Percentiles rank a stretch among this genome's conserved stretches.
phyloP scores from a whole-genome alignment of 1,140 invertebrate species.

The Lasaia peninsularis region DNA sequence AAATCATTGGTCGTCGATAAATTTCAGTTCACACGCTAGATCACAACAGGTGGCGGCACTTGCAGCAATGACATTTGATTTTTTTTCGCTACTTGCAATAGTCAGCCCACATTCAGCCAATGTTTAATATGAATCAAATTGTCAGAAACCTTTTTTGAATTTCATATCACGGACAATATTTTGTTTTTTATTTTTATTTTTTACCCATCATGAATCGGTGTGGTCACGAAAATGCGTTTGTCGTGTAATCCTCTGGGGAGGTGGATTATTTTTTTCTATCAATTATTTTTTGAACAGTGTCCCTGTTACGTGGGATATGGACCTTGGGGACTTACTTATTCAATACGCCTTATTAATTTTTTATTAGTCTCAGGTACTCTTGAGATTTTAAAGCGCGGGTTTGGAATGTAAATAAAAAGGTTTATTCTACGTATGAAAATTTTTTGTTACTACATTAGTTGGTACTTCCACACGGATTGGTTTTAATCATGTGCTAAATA shows the following conservation, averaged over 20 bases:
- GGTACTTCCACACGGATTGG: no score
- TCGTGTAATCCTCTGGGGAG: conserved; percentile 71
- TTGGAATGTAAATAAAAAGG: conserved; percentile 18
- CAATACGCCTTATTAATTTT: conserved; percentile 54
- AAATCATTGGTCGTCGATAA: conserved; percentile 66
- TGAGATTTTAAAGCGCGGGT: conserved; percentile 6
- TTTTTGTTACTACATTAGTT: not conserved
- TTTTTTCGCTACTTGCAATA: not conserved
- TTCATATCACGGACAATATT: conserved; percentile 39
- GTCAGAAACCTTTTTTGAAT: conserved; percentile 21
- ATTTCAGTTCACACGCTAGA: conserved; percentile 47
- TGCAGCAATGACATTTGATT: conserved; percentile 25
- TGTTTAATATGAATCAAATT: no score
- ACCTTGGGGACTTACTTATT: conserved; percentile 31
- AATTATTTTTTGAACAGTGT: conserved; percentile 58
- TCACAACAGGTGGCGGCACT: conserved; percentile 53
- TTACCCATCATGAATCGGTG: conserved; percentile 53
- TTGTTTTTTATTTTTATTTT: conserved; percentile 41
- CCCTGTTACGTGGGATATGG: conserved; percentile 56
- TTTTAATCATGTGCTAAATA: no score
- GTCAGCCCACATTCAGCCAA: no score
- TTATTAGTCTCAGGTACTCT: conserved; percentile 39
- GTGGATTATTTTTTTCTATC: conserved; percentile 62
- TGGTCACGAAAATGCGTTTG: conserved; percentile 71
- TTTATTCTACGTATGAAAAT: not conserved